Percentiles rank a stretch among this genome's conserved stretches.
Evolutionary conservation across 2,113 vertebrate genomes (phyloP).

Genomic region (Leucopsar rothschildi): DNA sequence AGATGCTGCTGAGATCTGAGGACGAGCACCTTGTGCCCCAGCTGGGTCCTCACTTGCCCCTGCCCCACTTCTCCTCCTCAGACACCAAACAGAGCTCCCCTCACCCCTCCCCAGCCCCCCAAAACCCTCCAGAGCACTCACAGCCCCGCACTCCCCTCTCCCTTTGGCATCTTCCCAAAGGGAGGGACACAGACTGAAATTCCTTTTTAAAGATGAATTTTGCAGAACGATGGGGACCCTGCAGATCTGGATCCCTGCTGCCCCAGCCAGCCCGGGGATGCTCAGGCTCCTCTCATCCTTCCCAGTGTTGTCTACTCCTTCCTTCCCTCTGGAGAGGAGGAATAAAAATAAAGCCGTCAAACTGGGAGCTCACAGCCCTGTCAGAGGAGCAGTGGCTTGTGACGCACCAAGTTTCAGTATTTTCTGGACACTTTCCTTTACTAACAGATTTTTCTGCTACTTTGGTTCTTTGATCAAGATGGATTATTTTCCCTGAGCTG

Average conservation of each 20-base stretch:
- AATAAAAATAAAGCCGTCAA: neutral
- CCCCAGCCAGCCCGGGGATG: neutral
- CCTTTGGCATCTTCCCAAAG: neutral
- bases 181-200: no score
- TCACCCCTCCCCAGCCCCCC: neutral
- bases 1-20: neutral
- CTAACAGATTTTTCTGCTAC: neutral
- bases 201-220: neutral
- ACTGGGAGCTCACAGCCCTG: neutral
- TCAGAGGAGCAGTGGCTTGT: neutral
- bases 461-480: neutral
- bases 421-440: neutral
- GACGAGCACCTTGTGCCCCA: rapidly evolving
- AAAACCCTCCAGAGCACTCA: neutral
- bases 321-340: neutral
- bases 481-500: neutral
- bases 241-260: neutral
- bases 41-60: neutral
- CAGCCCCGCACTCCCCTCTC: neutral
- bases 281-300: neutral
- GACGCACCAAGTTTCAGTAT: neutral
- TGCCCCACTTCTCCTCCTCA: neutral
- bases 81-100: neutral
- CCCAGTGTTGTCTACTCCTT: neutral
- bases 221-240: rapidly evolving